Percentiles rank a stretch among this genome's conserved stretches.
These are phyloP conservation scores for Tragelaphus scriptus DNA, from an alignment of 2,113 vertebrate genomes.

Conservation along the genomic window DNA sequence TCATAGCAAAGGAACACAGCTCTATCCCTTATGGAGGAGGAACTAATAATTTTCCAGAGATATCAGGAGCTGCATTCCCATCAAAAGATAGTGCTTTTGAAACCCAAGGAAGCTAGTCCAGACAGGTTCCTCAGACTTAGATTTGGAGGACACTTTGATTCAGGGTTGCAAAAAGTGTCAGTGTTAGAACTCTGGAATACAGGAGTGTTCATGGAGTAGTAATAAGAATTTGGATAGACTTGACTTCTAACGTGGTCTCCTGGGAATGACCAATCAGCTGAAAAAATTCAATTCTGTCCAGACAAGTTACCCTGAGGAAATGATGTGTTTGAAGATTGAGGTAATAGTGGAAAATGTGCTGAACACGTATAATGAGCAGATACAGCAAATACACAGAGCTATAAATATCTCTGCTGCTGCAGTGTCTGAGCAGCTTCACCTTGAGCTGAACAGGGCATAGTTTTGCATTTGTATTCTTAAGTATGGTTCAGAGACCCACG, in stretches of 20 bases:
- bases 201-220: not conserved
- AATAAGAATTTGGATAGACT: not conserved
- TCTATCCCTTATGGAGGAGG: not conserved
- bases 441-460: too few relatives aligned
- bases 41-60: too few relatives aligned
- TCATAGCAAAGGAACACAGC: not conserved
- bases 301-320: not conserved
- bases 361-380: not conserved
- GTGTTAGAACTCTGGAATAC: not conserved
- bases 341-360: not conserved
- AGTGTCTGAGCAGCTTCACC: not conserved
- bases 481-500: accelerated
- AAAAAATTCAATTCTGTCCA: not conserved
- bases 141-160: too few relatives aligned
- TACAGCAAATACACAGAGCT: not conserved
- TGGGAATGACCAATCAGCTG: not conserved
- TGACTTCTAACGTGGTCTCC: not conserved
- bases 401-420: not conserved
- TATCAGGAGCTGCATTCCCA: not conserved
- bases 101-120: not conserved
- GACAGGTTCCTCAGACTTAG: not conserved
- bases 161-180: too few relatives aligned
- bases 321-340: too few relatives aligned
- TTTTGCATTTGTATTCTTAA: not conserved
- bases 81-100: not conserved